Evolutionary conservation across 2,797 vertebrate genomes (phyloP).

Genomic region (Pseudocheirus occidentalis): DNA sequence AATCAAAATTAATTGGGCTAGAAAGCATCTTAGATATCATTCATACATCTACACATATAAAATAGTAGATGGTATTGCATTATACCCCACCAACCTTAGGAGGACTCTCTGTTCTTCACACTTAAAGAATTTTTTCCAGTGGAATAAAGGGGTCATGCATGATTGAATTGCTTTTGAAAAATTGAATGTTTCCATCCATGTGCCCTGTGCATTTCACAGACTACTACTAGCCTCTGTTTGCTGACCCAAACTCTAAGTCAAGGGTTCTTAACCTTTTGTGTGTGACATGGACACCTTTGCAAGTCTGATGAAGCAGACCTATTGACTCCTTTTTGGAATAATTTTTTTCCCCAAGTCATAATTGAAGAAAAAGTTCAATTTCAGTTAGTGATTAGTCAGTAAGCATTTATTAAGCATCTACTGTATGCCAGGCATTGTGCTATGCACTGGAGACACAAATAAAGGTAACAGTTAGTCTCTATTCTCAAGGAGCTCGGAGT

Average conservation of each 20-base stretch:
- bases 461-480: not conserved
- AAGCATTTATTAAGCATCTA: not conserved
- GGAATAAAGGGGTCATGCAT: not conserved
- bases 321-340: not conserved
- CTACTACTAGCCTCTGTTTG: not conserved
- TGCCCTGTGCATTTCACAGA: not conserved
- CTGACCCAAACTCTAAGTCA: not conserved
- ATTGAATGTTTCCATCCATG: not conserved
- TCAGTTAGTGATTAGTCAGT: not conserved
- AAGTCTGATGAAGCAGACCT: not conserved
- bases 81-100: not conserved
- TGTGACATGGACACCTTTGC: not conserved
- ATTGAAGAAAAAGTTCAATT: not conserved
- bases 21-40: not conserved
- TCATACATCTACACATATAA: not conserved
- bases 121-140: not conserved
- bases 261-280: not conserved
- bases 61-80: not conserved
- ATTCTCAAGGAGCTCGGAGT: not conserved
- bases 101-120: not conserved
- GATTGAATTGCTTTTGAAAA: not conserved
- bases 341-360: not conserved
- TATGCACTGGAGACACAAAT: not conserved
- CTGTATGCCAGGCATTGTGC: not conserved
- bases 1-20: not conserved